Conservation (phyloP, 2,797 vertebrate genomes). For the Perodicticus potto region DNA sequence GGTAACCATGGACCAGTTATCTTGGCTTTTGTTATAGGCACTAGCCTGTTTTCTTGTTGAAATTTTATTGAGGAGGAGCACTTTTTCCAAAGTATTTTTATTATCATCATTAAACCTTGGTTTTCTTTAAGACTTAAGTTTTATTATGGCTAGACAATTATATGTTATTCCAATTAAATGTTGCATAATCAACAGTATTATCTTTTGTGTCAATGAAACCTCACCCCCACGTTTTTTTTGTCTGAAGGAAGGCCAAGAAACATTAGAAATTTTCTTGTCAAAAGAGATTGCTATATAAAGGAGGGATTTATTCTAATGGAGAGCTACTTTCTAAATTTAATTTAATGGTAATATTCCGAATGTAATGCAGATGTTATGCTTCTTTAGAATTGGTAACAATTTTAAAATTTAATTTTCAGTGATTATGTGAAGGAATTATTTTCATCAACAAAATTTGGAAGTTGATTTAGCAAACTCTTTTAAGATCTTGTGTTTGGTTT, state of each 20-base stretch:
- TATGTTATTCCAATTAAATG: slow-evolving; percentile 45
- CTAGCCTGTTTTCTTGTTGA: not conserved
- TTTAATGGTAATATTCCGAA: not conserved
- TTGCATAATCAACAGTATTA: slow-evolving; percentile 6
- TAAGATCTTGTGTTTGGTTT: not conserved
- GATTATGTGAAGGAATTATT: slow-evolving; percentile 16
- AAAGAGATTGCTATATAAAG: not conserved
- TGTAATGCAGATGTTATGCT: not conserved
- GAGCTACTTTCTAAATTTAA: not conserved
- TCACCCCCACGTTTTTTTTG: not conserved
- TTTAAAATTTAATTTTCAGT: slow-evolving; percentile 23
- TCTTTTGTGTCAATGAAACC: not conserved
- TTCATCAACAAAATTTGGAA: not conserved
- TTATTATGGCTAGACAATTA: slow-evolving; percentile 2
- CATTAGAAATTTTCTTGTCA: not conserved
- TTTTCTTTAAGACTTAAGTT: slow-evolving; percentile 38
- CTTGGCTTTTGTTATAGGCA: not conserved
- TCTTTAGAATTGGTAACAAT: not conserved
- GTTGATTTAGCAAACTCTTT: not conserved
- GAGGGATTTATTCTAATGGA: slow-evolving; percentile 12
- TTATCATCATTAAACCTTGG: not conserved
- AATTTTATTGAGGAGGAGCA: not conserved
- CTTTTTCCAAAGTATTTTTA: slow-evolving; percentile 37
- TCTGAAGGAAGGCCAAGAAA: not conserved
- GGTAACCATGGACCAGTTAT: not conserved